A percentile compares a stretch with the other conserved stretches of the same genome.
These are phyloP conservation scores for Scytalopus superciliaris DNA, from an alignment of 2,113 vertebrate species.

Conservation along the genomic window DNA sequence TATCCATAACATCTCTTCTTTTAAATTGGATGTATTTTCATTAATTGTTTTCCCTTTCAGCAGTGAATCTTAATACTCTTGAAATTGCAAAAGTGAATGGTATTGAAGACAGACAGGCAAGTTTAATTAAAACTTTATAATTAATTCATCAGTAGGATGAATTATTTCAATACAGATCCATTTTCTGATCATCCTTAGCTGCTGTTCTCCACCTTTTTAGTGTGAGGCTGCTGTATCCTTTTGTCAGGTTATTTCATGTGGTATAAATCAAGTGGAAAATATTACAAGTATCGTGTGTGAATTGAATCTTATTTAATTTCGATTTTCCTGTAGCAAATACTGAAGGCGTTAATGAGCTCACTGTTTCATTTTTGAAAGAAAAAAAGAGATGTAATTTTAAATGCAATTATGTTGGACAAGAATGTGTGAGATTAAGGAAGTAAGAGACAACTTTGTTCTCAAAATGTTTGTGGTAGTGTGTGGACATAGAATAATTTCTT, in stretches of 20 bases:
- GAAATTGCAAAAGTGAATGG: not conserved
- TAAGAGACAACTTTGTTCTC: conserved; percentile 2
- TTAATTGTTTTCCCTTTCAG: not conserved
- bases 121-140: not conserved
- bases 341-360: conserved; percentile 4
- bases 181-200: not conserved
- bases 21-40: not conserved
- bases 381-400: not conserved
- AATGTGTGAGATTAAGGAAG: conserved; percentile 39
- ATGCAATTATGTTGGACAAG: conserved; percentile 31
- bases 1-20: not conserved
- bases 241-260: not conserved
- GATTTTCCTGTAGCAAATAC: not conserved
- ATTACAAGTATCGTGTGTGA: not conserved
- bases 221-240: not conserved
- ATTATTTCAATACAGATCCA: not conserved
- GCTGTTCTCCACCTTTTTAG: not conserved
- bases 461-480: not conserved
- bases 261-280: not conserved
- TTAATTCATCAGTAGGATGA: not conserved
- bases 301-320: not conserved
- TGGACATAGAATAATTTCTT: conserved; percentile 23
- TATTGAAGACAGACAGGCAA: not conserved
- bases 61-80: not conserved
- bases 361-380: not conserved